A percentile compares a stretch with the other conserved stretches of the same genome.
phyloP scores from a whole-genome alignment of 2,113 vertebrate species.

The Leptodactylus fuscus region DNA sequence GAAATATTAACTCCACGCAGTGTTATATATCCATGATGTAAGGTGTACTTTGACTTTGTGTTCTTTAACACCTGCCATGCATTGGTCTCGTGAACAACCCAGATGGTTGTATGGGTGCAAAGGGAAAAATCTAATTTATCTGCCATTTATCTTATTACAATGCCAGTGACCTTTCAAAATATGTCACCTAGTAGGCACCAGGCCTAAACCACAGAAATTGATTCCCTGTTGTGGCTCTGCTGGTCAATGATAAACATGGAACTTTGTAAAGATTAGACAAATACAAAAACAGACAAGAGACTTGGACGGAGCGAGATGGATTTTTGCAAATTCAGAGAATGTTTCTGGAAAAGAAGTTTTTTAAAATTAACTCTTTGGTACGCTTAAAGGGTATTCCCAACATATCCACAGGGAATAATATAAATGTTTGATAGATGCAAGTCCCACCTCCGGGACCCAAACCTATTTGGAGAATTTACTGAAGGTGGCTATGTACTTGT shows the following conservation, averaged over 20 bases:
- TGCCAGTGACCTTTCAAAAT: conserved; percentile 39
- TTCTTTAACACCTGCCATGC: conserved; percentile 18
- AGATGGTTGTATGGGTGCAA: not conserved
- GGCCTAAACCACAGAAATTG: conserved; percentile 30
- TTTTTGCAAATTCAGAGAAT: not conserved
- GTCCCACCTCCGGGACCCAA: too few species aligned
- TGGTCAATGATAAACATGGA: conserved; percentile 53
- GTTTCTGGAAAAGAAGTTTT: not conserved
- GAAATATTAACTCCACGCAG: not conserved
- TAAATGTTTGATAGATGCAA: too few species aligned
- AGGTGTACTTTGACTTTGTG: conserved; percentile 43
- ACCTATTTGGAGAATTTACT: too few species aligned
- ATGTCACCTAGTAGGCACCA: conserved; percentile 52
- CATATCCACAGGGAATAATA: too few species aligned
- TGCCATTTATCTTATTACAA: conserved; percentile 15
- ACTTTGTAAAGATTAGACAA: conserved; percentile 55
- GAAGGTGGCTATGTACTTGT: too few species aligned
- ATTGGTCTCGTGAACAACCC: conserved; percentile 19
- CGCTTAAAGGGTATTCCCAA: not conserved
- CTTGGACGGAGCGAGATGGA: conserved; percentile 5
- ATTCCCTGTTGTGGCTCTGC: conserved; percentile 44
- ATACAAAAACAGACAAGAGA: conserved; percentile 41
- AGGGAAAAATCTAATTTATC: conserved; percentile 33
- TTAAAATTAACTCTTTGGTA: not conserved
- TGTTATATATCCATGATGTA: conserved; percentile 25